Base-by-base conservation (phyloP, 2,113 vertebrate genomes). In the Uropsilus gracilis region DNA sequence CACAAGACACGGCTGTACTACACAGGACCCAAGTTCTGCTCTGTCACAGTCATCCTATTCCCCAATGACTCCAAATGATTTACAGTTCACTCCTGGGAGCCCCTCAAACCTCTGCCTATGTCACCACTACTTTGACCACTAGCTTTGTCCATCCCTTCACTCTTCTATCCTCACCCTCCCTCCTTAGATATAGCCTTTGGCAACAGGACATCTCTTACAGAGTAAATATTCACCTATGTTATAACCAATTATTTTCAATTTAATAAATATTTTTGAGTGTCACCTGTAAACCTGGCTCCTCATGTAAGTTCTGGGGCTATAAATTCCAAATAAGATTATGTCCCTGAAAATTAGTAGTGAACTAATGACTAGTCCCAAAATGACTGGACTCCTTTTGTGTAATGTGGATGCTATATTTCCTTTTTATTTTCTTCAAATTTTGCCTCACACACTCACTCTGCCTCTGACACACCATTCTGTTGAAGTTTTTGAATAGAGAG, bases 1-100 rank as follows among this genome's bases (percentile, higher is more conserved):
- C 26, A 83, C 2, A 42, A n/a, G 37, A 11, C 17, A 44, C 3
- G 16, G 4, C 37, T 30, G 30, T n/a, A 30, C 2, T 11, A 3
- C 1, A 1, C 0, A 5, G 28, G 50, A 46, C 20, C 0, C 6
- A 5, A 1, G 0, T 30, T 42, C 24, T 6, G 5, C 10, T 13
- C 20, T 22, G 0, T 34, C 8, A 18, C 6, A 71, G 68, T n/a
- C 3, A 12, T 14, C 30, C 12, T 64, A 12, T 20, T n/a, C 57
- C 28, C 53, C 24, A 42, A 13, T 2, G n/a, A 34, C 6, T 37
- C 8, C 39, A 7, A 3, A 30, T 13, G 2, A 46, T 63, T 12
- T 63, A 28, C 22, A 39, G n/a, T 18, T n/a, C 24, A 34, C 11
- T 14, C 57, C 22, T 4, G n/a, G 34, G 39, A 20, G 17, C 9